Evolutionary conservation across 2,113 vertebrate genomes (phyloP).

Genomic region (Myotis lucifugus): DNA sequence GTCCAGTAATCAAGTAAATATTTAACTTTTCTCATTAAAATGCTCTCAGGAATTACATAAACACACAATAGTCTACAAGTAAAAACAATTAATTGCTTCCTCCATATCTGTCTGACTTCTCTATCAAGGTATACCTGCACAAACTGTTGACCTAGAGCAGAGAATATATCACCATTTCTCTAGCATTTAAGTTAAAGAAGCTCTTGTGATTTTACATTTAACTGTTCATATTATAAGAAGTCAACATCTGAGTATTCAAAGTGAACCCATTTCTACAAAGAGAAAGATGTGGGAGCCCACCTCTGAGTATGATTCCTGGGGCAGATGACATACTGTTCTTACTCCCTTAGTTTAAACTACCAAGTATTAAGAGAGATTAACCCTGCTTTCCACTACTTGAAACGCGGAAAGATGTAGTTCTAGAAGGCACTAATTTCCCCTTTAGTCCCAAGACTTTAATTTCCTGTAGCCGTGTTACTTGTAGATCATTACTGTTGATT

Average conservation of each 20-base stretch:
- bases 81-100: neutral
- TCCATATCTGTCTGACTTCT: neutral
- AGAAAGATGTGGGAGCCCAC: neutral
- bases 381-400: neutral
- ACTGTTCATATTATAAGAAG: neutral
- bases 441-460: neutral
- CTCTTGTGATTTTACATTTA: neutral
- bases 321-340: neutral
- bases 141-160: neutral
- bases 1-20: neutral
- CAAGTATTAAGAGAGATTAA: neutral
- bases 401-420: neutral
- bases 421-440: neutral
- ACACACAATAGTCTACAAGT: neutral
- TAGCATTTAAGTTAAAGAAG: neutral
- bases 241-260: neutral
- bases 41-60: neutral
- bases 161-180: neutral
- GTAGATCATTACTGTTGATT: neutral
- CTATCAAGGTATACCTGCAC: neutral
- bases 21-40: slow-evolving; percentile 1
- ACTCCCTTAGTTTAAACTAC: neutral
- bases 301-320: neutral
- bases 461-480: neutral
- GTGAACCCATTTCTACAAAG: neutral